Conservation (phyloP, 2,113 vertebrate genomes). For the Tachysurus fulvidraco region DNA sequence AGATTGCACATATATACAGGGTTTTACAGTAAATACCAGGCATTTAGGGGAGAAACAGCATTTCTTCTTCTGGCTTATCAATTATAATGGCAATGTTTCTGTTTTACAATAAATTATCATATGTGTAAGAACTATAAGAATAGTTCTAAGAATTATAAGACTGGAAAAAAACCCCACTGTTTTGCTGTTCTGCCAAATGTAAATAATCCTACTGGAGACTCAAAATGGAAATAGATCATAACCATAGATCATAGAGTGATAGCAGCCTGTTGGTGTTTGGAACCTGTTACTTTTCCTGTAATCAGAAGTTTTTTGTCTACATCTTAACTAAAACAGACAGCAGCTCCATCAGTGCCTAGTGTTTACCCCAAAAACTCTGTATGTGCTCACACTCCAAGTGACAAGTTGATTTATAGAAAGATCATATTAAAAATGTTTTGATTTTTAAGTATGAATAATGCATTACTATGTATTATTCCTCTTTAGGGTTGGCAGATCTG, state of each 20-base stretch:
- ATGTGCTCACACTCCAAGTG: neutral
- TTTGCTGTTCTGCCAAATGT: neutral
- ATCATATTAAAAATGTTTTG: neutral
- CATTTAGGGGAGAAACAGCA: neutral
- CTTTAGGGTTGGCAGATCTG: slow-evolving; percentile 4
- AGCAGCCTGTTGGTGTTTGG: neutral
- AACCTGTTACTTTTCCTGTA: neutral
- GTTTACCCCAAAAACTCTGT: neutral
- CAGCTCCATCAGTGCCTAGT: neutral
- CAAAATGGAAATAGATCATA: neutral
- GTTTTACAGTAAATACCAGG: slow-evolving; percentile 6
- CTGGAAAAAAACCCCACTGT: neutral
- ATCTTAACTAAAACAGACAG: neutral
- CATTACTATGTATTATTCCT: neutral
- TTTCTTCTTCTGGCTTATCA: neutral
- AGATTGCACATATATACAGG: neutral
- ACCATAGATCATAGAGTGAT: neutral
- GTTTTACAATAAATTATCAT: neutral
- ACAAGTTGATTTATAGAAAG: neutral
- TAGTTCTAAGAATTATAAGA: neutral
- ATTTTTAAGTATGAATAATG: neutral
- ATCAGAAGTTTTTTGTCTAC: neutral
- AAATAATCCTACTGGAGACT: neutral
- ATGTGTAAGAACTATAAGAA: neutral
- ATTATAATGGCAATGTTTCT: neutral